phyloP scores from a whole-genome alignment of 1,140 invertebrate species.

The Camponotus floridanus region DNA sequence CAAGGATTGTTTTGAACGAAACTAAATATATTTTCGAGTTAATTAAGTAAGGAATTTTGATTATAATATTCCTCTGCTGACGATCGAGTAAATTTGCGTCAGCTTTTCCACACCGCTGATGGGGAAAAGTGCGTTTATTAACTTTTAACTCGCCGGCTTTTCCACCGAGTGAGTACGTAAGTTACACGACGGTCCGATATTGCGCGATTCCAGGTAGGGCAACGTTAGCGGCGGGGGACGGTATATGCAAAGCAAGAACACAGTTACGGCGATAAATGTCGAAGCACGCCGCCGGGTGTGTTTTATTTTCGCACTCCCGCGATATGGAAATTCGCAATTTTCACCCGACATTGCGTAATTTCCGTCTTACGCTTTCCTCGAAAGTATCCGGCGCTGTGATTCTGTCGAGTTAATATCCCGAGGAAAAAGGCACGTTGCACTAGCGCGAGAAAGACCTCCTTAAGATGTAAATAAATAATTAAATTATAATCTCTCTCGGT shows the following conservation, averaged over 20 bases:
- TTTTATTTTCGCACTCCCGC: conserved; percentile 61
- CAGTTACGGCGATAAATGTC: conserved; percentile 67
- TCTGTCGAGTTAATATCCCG: not conserved
- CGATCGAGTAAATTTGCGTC: not conserved
- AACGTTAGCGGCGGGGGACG: conserved; percentile 38
- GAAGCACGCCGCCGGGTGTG: conserved; percentile 59
- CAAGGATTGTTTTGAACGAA: not conserved
- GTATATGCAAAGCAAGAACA: conserved; percentile 64
- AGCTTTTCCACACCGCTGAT: not conserved
- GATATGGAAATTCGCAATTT: conserved; percentile 64
- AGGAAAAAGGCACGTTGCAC: not conserved
- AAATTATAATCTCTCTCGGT: not conserved
- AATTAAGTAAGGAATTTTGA: not conserved
- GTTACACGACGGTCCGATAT: conserved; percentile 55
- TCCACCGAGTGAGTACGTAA: conserved; percentile 12
- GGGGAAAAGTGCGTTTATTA: not conserved
- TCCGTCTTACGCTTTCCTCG: conserved; percentile 45
- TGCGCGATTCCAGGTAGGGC: conserved; percentile 12
- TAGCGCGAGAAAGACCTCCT: not conserved
- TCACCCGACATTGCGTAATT: conserved; percentile 57
- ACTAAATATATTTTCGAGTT: not conserved
- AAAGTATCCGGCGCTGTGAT: not conserved
- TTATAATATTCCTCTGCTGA: not conserved
- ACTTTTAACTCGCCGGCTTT: conserved; percentile 43
- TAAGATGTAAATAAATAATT: not conserved